These are phyloP conservation scores for Labia minor DNA, from an alignment of 2,888 invertebrate species.

Conservation along the genomic window DNA sequence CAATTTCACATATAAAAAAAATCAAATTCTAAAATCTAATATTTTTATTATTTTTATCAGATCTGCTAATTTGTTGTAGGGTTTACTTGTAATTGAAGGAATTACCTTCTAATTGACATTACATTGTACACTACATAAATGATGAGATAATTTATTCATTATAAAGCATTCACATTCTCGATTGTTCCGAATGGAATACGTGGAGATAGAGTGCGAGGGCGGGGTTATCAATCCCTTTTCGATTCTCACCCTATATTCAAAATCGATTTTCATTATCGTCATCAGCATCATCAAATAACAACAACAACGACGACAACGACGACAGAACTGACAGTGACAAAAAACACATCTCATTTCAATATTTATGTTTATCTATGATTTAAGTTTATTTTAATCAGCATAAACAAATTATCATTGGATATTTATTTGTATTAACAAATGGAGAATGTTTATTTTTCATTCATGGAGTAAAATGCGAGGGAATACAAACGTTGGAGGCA, in stretches of 20 bases:
- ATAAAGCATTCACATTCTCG: not conserved
- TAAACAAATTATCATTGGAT: not conserved
- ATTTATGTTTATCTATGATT: too few species aligned
- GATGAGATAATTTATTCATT: not conserved
- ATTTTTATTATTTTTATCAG: too few species aligned
- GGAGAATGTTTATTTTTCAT: not conserved
- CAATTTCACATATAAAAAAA: not conserved
- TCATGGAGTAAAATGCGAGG: not conserved
- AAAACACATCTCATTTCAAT: too few species aligned
- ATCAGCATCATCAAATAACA: too few species aligned
- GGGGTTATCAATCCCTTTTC: not conserved
- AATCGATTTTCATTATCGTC: not conserved
- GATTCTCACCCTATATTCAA: not conserved
- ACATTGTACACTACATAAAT: conserved; percentile 3
- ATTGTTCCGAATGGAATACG: too few species aligned
- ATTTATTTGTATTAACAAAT: not conserved
- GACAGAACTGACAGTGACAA: too few species aligned
- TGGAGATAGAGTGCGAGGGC: not conserved
- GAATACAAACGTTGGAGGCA: too few species aligned
- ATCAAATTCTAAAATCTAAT: not conserved
- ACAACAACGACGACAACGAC: too few species aligned
- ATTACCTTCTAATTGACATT: not conserved
- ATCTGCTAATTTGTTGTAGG: not conserved
- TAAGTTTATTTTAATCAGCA: too few species aligned
- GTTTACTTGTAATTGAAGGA: conserved; percentile 1